phyloP scores from a whole-genome alignment of 2,113 vertebrate genomes.

The Gavialis gangeticus region DNA sequence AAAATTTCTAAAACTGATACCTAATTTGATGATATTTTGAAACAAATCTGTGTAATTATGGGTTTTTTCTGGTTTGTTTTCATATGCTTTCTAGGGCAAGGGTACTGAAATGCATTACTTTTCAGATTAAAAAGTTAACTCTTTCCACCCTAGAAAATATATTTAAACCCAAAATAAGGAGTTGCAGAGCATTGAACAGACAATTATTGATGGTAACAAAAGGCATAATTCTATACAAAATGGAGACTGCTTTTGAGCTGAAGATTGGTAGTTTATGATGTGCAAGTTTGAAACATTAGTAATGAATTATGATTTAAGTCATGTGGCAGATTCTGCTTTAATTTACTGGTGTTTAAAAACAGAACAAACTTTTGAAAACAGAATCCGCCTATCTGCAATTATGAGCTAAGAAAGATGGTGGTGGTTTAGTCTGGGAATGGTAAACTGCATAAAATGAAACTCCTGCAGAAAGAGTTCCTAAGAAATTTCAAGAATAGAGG shows the following conservation, averaged over 20 bases:
- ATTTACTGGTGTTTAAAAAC: not conserved
- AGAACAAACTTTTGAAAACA: not conserved
- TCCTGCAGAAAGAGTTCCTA: not conserved
- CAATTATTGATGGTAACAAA: not conserved
- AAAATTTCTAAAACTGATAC: not conserved
- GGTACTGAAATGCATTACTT: not conserved
- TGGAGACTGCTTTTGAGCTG: not conserved
- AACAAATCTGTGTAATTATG: not conserved
- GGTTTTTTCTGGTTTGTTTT: not conserved
- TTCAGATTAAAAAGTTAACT: not conserved
- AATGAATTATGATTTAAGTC: not conserved
- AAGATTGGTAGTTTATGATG: not conserved
- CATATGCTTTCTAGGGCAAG: not conserved
- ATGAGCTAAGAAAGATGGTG: not conserved
- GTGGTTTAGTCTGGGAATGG: not conserved
- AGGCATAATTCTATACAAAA: not conserved
- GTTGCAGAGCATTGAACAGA: not conserved
- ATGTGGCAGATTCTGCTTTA: not conserved
- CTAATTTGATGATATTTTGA: not conserved
- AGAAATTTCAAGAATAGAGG: not conserved
- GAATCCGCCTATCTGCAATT: not conserved
- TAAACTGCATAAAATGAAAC: not conserved
- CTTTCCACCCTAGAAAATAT: not conserved
- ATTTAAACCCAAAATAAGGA: not conserved
- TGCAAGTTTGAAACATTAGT: not conserved